Evolutionary conservation across 2,888 invertebrate species (phyloP), one percentile per base, ranked within the genome.

Genomic region (Hyalella azteca): DNA sequence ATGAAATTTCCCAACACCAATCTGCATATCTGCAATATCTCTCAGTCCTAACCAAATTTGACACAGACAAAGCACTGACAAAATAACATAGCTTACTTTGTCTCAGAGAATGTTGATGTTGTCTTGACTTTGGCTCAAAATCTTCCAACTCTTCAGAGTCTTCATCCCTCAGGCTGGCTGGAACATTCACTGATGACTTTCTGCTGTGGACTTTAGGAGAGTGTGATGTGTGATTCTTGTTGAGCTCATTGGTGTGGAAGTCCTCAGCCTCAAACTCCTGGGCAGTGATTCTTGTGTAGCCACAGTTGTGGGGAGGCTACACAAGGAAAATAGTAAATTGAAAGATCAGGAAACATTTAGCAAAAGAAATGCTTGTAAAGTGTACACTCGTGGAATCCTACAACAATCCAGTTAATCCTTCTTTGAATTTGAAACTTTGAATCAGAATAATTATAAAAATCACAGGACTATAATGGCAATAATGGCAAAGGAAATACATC

Each of bases 111-210:
- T 29, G 66, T 19, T 19, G n/a, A 32, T 29, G 66, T 36, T 29
- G 32, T 15, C 32, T 19, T 32, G 66, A 36, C 39, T 66, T 32
- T 2, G 32, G 15, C 7, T 66, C 66, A 66, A 32, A 32, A 7
- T 66, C 66, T n/a, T 66, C 66, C 7, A 66, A 29, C 32, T 66
- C 66, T 66, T 66, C 66, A 0, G 66, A 66, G 36, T 66, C 66
- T 5, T 36, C 66, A 66, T 66, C 66, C 19, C 66, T 32, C 1
- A 36, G 19, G 9, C 19, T 29, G 39, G 36, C n/a, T n/a, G 19
- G 36, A 19, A 7, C 66, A 36, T 66, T 66, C 36, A 36, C 19
- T 36, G 66, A 66, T 19, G 19, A 22, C 66, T 66, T 36, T 19
- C 39, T 32, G n/a, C 19, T 19, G 66, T 32, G 36, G 19, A 36